Conservation (phyloP, 2,113 vertebrate genomes). For the Apodemus speciosus region DNA sequence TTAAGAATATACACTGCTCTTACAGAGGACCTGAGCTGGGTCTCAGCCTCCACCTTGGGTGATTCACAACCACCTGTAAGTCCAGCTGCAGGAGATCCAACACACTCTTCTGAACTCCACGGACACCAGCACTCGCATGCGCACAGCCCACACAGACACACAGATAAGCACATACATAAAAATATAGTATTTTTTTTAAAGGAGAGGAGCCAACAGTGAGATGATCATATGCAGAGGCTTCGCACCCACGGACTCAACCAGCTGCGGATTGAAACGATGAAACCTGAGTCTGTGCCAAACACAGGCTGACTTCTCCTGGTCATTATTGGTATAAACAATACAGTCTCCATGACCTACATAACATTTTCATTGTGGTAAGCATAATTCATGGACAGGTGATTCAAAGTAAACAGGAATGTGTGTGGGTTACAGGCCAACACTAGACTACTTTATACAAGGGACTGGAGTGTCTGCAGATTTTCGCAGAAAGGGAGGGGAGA, state of each 20-base stretch:
- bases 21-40: background rate
- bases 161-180: background rate
- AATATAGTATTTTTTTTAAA: background rate
- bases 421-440: background rate
- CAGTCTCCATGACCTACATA: background rate
- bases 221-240: background rate
- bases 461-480: background rate
- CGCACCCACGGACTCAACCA: background rate
- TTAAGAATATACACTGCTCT: background rate
- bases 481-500: background rate
- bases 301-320: background rate
- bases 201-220: background rate
- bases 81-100: background rate
- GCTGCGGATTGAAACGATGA: background rate
- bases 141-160: background rate
- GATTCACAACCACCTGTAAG: background rate
- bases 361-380: background rate
- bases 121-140: background rate
- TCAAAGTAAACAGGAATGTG: background rate
- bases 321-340: background rate
- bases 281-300: background rate
- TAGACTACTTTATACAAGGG: background rate
- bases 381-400: background rate
- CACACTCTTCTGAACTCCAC: background rate
- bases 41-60: background rate